Base-by-base conservation (phyloP, 2,113 vertebrate species). In the Erinaceus europaeus region DNA sequence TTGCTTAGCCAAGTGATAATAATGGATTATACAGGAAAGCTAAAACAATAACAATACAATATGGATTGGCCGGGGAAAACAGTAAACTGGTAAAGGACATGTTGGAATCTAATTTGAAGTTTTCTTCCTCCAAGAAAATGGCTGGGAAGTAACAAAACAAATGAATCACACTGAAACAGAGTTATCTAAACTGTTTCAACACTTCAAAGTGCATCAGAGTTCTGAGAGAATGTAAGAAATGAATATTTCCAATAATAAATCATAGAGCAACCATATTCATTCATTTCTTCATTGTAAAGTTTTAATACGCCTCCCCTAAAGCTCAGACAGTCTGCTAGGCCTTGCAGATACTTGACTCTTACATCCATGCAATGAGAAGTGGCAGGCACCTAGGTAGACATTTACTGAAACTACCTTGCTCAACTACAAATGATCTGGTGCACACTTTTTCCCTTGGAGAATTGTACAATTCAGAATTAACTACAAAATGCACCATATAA, bases 1-100 rank as follows among this genome's bases (percentile, higher is more conserved):
- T 91, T 88, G 80, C 82, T 88, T 90, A 91, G 83, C 69, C 59
- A 89, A 89, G 48, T 87, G 87, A 62, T 90, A 90, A 92, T 61
- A 93, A 85, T 87, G 36, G 40, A 94, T 90, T 89, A 20, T 21
- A 64, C 8, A 40, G 52, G 52, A 79, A 90, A 78, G 53, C 64
- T 91, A 64, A 91, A 90, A 81, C 86, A 94, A 84, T 84, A 21
- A 32, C 67, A 14, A 17, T 86, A 82, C 77, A 55, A 23, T 25
- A 55, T 20, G 59, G 53, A 86, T 89, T 86, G 77, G 14, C 69
- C 65, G 76, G 59, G 48, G n/a, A 91, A 91, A 91, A 59, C 29
- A 86, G 59, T 75, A 69, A 52, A 25, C 25, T 44, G 25, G 46
- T 32, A 55, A 93, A 84, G 80, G 83, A 89, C 67, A 76, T 25